phyloP scores from a whole-genome alignment of 2,113 vertebrate genomes.

The Lampris incognitus region DNA sequence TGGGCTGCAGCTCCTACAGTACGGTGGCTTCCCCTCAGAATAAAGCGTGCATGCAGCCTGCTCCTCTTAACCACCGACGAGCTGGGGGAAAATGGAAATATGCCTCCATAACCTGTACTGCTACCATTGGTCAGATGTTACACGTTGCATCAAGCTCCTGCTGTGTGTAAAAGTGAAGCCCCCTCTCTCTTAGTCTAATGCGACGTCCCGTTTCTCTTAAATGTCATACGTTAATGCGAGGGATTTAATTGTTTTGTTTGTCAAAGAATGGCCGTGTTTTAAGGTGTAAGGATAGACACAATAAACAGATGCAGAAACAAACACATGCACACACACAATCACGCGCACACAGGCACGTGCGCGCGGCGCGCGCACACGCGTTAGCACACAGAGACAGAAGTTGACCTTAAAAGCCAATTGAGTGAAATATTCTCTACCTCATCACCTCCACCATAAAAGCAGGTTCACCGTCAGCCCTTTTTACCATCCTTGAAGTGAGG shows the following conservation, averaged over 20 bases:
- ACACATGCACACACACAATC: not conserved
- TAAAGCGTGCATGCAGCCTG: conserved; percentile 35
- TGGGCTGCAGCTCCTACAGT: conserved; percentile 49
- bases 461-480: not conserved
- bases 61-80: not conserved
- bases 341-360: no score
- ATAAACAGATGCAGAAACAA: not conserved
- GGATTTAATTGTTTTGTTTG: conserved; percentile 61
- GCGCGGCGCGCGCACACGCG: no score
- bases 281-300: conserved; percentile 42
- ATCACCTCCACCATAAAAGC: conserved; percentile 37
- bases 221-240: conserved; percentile 69
- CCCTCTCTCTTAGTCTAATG: conserved; percentile 51
- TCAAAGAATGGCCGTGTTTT: conserved; percentile 61
- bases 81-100: not conserved
- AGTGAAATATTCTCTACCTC: conserved; percentile 34
- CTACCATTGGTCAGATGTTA: conserved; percentile 44
- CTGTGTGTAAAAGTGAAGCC: conserved; percentile 60
- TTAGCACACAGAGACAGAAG: conserved; percentile 11
- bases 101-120: conserved; percentile 23
- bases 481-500: conserved; percentile 19
- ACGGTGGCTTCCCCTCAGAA: conserved; percentile 23
- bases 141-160: conserved; percentile 10
- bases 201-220: conserved; percentile 56
- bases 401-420: conserved; percentile 15